A percentile compares a stretch with the other conserved stretches of the same genome.
Conservation (phyloP, 2,888 invertebrate species). For the Actias luna region DNA sequence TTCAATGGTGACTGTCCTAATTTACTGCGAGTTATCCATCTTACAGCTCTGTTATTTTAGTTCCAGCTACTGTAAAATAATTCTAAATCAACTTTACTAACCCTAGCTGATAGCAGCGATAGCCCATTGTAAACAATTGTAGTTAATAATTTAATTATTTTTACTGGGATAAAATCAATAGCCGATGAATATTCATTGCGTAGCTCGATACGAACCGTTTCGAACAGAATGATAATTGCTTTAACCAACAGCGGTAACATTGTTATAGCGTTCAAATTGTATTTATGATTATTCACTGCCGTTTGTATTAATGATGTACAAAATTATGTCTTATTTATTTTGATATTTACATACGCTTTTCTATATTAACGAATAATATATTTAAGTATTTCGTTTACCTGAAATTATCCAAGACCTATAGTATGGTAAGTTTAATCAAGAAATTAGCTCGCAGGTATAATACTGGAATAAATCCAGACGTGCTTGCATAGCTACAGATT, state of each 20-base stretch:
- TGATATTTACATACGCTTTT: not conserved
- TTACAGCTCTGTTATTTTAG: not conserved
- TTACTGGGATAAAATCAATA: conserved; percentile 14
- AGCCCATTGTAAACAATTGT: conserved; percentile 13
- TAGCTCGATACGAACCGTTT: conserved; percentile 41
- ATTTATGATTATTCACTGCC: conserved; percentile 21
- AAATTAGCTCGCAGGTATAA: no score
- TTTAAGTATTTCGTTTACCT: no score
- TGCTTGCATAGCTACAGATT: no score
- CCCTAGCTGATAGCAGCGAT: not conserved
- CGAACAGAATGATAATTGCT: conserved; percentile 42
- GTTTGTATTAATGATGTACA: conserved; percentile 24
- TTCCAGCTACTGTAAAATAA: not conserved
- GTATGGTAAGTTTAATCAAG: no score
- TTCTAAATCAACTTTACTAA: not conserved
- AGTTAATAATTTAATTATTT: conserved; percentile 15
- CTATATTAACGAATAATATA: not conserved
- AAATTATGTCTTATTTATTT: conserved; percentile 18
- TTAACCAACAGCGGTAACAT: conserved; percentile 47
- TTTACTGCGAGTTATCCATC: not conserved
- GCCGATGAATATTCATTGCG: conserved; percentile 54
- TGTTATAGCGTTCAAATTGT: conserved; percentile 36
- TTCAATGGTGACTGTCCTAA: not conserved
- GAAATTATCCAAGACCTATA: no score
- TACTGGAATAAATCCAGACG: no score